Evolutionary conservation across 2,888 invertebrate genomes (phyloP).

Genomic region (Prenolepis imparis): DNA sequence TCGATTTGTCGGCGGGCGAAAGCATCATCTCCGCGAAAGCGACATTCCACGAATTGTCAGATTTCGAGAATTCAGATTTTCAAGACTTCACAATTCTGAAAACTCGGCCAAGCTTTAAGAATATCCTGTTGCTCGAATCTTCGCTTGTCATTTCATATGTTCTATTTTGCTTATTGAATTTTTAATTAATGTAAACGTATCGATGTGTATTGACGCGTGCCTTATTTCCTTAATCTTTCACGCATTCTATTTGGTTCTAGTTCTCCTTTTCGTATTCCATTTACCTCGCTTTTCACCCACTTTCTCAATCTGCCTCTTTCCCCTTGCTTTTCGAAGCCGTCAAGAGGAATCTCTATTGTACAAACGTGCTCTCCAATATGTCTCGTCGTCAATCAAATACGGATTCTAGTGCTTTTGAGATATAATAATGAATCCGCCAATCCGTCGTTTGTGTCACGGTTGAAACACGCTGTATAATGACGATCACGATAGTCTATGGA

Average conservation of each 20-base stretch:
- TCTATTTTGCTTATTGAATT: neutral
- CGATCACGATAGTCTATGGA: constrained; percentile 24
- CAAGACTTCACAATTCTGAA: neutral
- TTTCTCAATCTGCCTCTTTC: neutral
- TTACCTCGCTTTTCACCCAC: neutral
- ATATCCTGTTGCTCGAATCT: neutral
- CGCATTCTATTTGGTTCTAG: constrained; percentile 39
- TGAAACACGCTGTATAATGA: constrained; percentile 43
- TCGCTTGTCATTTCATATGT: neutral
- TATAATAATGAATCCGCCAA: constrained; percentile 72
- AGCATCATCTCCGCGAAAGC: neutral
- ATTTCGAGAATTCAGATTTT: neutral
- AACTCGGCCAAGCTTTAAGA: neutral
- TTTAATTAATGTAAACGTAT: neutral
- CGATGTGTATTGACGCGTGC: neutral
- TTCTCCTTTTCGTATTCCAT: constrained; percentile 50
- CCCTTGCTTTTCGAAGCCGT: constrained; percentile 59
- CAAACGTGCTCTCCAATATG: constrained; percentile 64
- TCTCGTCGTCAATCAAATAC: constrained; percentile 71
- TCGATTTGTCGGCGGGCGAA: neutral
- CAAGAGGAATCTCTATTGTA: constrained; percentile 62
- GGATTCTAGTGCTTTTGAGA: constrained; percentile 69
- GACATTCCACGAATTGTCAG: neutral
- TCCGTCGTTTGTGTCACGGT: constrained; percentile 62
- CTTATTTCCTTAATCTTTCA: constrained; percentile 3